Conservation (phyloP, 30 jellyfish, hydroid and myxozoan species). For the Catostylus mosaicus region DNA sequence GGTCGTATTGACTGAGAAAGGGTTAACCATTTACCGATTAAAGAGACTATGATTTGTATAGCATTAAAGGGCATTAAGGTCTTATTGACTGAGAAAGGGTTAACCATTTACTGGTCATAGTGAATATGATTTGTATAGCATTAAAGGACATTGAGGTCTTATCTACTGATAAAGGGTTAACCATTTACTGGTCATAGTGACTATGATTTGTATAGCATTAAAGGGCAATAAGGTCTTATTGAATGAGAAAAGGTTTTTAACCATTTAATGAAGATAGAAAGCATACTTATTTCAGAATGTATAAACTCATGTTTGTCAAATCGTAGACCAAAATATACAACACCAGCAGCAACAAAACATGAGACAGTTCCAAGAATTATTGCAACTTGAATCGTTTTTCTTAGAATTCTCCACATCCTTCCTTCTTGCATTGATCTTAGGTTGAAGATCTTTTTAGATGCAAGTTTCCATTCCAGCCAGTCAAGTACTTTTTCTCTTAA, state of each 20-base stretch:
- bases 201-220: neutral
- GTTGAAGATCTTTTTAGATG: constrained; percentile 22
- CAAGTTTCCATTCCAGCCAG: neutral
- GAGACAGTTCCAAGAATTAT: constrained; percentile 21
- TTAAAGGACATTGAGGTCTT: neutral
- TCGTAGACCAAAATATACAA: constrained; percentile 41
- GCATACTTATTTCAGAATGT: constrained; percentile 56
- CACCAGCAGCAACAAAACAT: neutral
- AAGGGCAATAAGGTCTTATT: neutral
- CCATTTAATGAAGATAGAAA: neutral
- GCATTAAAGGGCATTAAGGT: too few relatives aligned
- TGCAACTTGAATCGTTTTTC: neutral
- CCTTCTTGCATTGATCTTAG: constrained; percentile 23
- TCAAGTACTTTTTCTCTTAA: neutral
- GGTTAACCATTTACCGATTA: too few relatives aligned
- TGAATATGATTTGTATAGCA: neutral
- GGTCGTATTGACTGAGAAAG: too few relatives aligned
- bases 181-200: neutral
- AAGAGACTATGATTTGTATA: too few relatives aligned
- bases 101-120: neutral
- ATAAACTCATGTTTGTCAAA: constrained; percentile 53
- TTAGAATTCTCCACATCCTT: neutral
- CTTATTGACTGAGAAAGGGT: neutral
- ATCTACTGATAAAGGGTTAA: neutral
- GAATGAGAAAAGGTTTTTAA: neutral